phyloP scores from a whole-genome alignment of 2,797 vertebrate species.

The Synaphobranchus kaupii region DNA sequence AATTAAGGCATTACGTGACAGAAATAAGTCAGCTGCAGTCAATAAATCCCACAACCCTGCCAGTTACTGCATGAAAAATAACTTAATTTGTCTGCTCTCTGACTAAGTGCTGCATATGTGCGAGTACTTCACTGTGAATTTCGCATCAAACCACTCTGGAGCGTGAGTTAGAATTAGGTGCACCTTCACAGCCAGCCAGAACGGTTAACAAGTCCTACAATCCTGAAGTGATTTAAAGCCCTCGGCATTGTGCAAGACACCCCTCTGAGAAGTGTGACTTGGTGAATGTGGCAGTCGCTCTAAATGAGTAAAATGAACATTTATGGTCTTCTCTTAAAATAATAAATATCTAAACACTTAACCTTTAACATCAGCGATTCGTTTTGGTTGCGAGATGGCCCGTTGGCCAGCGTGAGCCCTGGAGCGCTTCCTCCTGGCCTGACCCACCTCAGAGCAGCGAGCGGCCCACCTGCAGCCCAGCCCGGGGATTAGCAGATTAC shows the following conservation, averaged over 20 bases:
- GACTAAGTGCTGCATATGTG: neutral
- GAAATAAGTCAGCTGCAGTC: neutral
- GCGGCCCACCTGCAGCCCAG: constrained; percentile 58
- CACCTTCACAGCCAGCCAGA: constrained; percentile 1
- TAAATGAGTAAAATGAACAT: constrained; percentile 39
- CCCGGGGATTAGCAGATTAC: constrained; percentile 72
- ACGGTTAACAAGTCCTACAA: constrained; percentile 20
- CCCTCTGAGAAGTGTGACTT: constrained; percentile 1
- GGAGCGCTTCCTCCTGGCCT: constrained; percentile 55
- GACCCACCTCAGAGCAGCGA: constrained; percentile 53
- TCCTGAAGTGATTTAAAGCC: constrained; percentile 29
- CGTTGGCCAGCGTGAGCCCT: constrained; percentile 5
- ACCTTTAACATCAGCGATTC: constrained; percentile 61
- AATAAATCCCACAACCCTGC: neutral
- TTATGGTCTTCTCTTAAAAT: constrained; percentile 44
- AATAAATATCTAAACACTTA: constrained; percentile 62
- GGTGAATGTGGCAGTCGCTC: constrained; percentile 9
- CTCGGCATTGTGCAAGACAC: constrained; percentile 11
- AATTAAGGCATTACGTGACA: neutral
- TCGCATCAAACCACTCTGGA: neutral
- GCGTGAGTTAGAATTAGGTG: constrained; percentile 1
- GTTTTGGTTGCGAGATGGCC: constrained; percentile 35
- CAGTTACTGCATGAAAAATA: neutral
- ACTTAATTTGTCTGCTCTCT: neutral
- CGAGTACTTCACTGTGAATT: neutral